A percentile compares a stretch with the other conserved stretches of the same genome.
These are phyloP conservation scores for Zoanthus sociatus DNA, from an alignment of 92 coral and sea anemone genomes.

Conservation along the genomic window DNA sequence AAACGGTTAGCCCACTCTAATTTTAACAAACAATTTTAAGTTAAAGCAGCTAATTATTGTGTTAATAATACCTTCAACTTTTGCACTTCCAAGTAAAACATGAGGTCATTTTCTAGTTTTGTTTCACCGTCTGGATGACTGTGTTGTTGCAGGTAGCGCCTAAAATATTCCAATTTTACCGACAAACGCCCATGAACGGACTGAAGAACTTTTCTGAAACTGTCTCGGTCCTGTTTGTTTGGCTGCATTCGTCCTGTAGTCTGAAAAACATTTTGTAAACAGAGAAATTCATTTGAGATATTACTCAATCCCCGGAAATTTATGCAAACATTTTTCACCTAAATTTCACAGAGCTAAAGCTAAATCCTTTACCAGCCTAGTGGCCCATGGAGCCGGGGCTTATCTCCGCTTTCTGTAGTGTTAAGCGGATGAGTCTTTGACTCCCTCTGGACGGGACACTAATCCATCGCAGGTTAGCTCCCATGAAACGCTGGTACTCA, in stretches of 20 bases:
- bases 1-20: too few relatives aligned
- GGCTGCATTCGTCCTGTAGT: constrained; percentile 92
- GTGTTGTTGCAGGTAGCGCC: constrained; percentile 90
- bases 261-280: constrained; percentile 42
- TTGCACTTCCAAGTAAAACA: constrained; percentile 94
- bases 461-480: too few relatives aligned
- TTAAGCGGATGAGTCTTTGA: too few relatives aligned
- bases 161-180: constrained; percentile 82
- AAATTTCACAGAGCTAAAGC: background rate
- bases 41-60: background rate
- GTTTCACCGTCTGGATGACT: constrained; percentile 92
- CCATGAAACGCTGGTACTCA: too few relatives aligned
- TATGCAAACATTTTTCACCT: background rate
- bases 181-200: constrained; percentile 91
- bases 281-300: background rate
- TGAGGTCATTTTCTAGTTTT: constrained; percentile 87
- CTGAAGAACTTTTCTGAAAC: constrained; percentile 79
- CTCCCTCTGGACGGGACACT: too few relatives aligned
- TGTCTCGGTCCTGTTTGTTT: constrained; percentile 85
- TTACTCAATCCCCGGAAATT: background rate
- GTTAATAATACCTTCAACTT: constrained; percentile 81
- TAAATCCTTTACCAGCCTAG: too few relatives aligned
- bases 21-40: too few relatives aligned
- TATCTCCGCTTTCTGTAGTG: too few relatives aligned
- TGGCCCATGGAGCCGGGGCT: too few relatives aligned